Evolutionary conservation across 2,888 invertebrate genomes (phyloP), one percentile per base, ranked within the genome.

Genomic region (Microctonus brassicae): DNA sequence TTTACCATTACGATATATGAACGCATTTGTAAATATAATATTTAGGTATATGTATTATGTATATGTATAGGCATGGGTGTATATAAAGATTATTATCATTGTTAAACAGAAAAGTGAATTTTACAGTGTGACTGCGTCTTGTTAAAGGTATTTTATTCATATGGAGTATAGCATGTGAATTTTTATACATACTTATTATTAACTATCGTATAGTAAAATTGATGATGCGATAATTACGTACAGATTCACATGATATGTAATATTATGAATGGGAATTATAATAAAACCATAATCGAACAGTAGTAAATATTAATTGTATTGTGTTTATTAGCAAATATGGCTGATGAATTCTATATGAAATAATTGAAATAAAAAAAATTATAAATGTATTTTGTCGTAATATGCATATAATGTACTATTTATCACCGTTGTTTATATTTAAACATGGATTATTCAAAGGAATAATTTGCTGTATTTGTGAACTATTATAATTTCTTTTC

Each of bases 41-140:
- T 10, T 1, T 36, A 36, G 1, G 10, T 47, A 33, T 29, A 55
- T 65, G 57, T 24, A 39, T 29, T 3, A 29, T 29, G 4, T 5
- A 5, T 7, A 7, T 29, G 3, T 29, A 7, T 29, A 29, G 7
- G 7, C 29, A 29, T n/a, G 29, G 29, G 29, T 29, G 7, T n/a
- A 63, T 52, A 33, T 20, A 57, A 26, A 26, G 70, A 69, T 74
- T 26, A 61, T 67, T 69, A 76, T 74, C 70, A 39, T 42, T 34
- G 42, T 52, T 13, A 36, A 68, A 57, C 52, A 66, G 66, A 62
- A 76, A 76, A 76, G 74, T 74, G 73, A 73, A 74, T 71, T 74
- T 69, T 63, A 67, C 70, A 67, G 42, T 62, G 65, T 57, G 64
- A 72, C 61, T 64, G 36, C 39, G 34, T 24, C 20, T 69, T 61